Conservation (phyloP, 2,888 invertebrate species). For the Antheraea yamamai region DNA sequence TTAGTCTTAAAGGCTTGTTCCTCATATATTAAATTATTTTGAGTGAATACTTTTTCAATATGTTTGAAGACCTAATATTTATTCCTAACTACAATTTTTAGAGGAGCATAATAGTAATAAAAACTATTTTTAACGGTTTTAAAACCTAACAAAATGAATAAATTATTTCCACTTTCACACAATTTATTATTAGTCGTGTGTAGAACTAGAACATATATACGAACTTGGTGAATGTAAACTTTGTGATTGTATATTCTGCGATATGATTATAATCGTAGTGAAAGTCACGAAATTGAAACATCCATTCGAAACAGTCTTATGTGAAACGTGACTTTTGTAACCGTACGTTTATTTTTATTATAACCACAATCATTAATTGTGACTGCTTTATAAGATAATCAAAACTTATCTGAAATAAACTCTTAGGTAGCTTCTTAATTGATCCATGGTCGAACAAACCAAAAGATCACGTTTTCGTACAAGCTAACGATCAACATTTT, state of each 20-base stretch:
- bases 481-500: too few species aligned
- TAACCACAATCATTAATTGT: not conserved
- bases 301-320: not conserved
- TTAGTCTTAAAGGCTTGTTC: not conserved
- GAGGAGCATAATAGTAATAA: not conserved
- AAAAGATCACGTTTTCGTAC: too few species aligned
- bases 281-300: constrained; percentile 7
- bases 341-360: not conserved
- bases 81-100: not conserved
- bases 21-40: not conserved
- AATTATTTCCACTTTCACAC: too few species aligned
- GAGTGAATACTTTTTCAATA: not conserved
- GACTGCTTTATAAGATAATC: not conserved
- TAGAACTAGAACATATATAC: not conserved
- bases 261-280: not conserved
- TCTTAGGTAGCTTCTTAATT: not conserved
- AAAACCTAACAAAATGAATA: too few species aligned
- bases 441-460: too few species aligned
- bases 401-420: not conserved
- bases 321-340: not conserved
- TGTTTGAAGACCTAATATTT: not conserved
- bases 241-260: not conserved
- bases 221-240: not conserved
- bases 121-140: not conserved
- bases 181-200: not conserved